Evolutionary conservation across 2,888 invertebrate species (phyloP), one percentile per base, ranked within the genome.

Genomic region (Sepiola atlantica): DNA sequence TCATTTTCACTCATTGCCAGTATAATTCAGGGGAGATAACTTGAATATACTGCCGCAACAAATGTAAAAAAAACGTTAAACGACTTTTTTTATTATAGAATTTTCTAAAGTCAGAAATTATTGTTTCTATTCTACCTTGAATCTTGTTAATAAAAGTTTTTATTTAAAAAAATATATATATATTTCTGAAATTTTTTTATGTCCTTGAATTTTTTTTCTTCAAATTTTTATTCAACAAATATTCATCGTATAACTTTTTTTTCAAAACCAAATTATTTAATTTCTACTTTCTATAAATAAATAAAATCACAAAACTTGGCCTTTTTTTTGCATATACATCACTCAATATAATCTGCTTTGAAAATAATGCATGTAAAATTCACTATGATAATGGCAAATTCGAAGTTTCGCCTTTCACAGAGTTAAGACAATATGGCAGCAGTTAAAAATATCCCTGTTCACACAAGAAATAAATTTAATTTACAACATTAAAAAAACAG

Each of bases 371-470:
- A 77, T 32, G 14, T 77, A 77, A 77, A 77, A n/a, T 14, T 77
- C 77, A 77, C n/a, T n/a, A 32, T n/a, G n/a, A 77, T 77, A 77
- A 77, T n/a, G 32, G 12, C 12, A n/a, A 77, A 77, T 12, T 77
- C n/a, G 12, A 77, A 77, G n/a, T 12, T 32, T 77, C n/a, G 77
- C 77, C n/a, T 32, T n/a, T 77, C n/a, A 77, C 77, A 32, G 16
- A 14, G 77, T n/a, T 32, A 77, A n/a, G 77, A 77, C 77, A 77
- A 77, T 77, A 77, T 32, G n/a, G n/a, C 77, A n/a, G 77, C 14
- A 77, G 77, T n/a, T 77, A 77, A n/a, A 77, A 77, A 77, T 77
- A 77, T 77, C n/a, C 77, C 77, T 77, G 12, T 77, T 77, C 77
- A 77, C 77, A 28, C 61, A 61, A 77, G n/a, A 32, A 77, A 77